A percentile compares a stretch with the other conserved stretches of the same genome.
These are phyloP conservation scores for Strigops habroptila DNA, from an alignment of 2,113 vertebrate species.

Conservation along the genomic window DNA sequence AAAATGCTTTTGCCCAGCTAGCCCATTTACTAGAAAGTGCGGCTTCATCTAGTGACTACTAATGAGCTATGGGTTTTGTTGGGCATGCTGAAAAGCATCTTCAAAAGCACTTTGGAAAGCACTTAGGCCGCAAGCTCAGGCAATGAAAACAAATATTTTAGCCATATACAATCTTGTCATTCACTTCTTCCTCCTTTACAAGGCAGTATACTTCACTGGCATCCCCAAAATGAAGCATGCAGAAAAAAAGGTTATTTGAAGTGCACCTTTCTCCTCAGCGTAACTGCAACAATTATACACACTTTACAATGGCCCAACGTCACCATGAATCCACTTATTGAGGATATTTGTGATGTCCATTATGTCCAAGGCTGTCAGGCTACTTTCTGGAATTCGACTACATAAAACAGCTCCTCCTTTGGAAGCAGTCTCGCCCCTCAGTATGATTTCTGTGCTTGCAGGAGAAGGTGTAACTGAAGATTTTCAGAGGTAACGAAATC, in stretches of 20 bases:
- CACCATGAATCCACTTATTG: neutral
- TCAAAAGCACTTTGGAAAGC: neutral
- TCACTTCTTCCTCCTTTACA: neutral
- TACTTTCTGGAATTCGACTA: neutral
- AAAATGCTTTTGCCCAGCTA: neutral
- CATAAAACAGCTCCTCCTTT: neutral
- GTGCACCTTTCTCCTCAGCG: neutral
- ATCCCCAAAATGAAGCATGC: neutral
- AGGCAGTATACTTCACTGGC: neutral
- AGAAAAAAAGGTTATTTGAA: neutral
- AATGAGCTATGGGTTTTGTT: neutral
- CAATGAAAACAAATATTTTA: slow-evolving; percentile 1
- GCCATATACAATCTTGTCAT: neutral
- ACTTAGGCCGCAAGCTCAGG: neutral
- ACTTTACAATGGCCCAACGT: neutral
- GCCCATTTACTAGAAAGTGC: neutral
- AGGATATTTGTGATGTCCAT: neutral
- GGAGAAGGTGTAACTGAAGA: neutral
- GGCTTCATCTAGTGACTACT: neutral
- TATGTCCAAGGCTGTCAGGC: neutral
- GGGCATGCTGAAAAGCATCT: neutral
- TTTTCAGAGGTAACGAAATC: neutral
- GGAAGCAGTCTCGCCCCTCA: neutral
- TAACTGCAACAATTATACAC: neutral
- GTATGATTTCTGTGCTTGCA: neutral